phyloP scores from a whole-genome alignment of 2,113 vertebrate species.

The Promerops cafer region DNA sequence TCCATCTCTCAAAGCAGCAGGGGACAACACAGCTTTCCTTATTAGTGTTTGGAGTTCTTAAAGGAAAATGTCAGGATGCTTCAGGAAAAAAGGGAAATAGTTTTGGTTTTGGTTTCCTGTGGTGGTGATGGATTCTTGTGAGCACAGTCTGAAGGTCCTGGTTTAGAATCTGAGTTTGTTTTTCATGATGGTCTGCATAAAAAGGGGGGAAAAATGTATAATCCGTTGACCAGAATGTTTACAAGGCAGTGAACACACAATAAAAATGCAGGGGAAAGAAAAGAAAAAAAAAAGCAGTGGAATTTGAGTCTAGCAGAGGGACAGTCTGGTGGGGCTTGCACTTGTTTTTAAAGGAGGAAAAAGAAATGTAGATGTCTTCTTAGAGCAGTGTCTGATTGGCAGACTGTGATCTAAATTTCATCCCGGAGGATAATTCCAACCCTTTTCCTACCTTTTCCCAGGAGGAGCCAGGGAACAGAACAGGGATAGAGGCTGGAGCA shows the following conservation, averaged over 20 bases:
- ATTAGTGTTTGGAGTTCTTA: background rate
- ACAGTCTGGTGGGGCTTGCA: background rate
- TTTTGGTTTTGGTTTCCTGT: slow-evolving; percentile 40
- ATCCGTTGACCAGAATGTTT: background rate
- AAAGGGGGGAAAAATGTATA: background rate
- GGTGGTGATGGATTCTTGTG: background rate
- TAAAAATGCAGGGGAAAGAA: background rate
- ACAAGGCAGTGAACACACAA: background rate
- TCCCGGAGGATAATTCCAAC: background rate
- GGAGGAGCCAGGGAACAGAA: background rate
- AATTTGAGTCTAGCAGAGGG: background rate
- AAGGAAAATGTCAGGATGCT: background rate
- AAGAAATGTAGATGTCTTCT: background rate
- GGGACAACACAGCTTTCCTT: background rate
- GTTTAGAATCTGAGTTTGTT: background rate
- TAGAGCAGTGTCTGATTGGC: background rate
- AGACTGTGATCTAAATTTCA: background rate
- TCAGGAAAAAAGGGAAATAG: background rate
- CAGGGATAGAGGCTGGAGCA: background rate
- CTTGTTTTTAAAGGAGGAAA: slow-evolving; percentile 1
- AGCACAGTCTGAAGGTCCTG: background rate
- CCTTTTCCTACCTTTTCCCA: background rate
- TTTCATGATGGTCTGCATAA: background rate
- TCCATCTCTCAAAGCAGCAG: background rate
- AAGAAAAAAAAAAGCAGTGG: background rate